Evolutionary conservation across 2,888 invertebrate species (phyloP).

Genomic region (Apomyelois bistriatella): DNA sequence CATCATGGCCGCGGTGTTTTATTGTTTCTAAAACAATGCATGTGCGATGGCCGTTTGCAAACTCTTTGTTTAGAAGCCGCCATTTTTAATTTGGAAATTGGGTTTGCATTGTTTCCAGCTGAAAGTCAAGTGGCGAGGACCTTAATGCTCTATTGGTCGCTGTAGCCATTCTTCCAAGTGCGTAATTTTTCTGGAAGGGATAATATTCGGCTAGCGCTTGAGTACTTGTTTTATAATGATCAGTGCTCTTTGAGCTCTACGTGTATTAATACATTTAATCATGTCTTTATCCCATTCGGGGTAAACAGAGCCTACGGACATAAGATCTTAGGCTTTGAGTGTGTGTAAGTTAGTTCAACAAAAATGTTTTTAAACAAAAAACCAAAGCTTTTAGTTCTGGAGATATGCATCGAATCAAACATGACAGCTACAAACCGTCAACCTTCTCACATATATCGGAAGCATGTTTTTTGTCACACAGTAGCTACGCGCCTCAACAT

Average conservation of each 20-base stretch:
- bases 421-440: not conserved
- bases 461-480: not conserved
- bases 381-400: not conserved
- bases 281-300: no score
- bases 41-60: slow-evolving; percentile 57
- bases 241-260: no score
- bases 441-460: not conserved
- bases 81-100: slow-evolving; percentile 72
- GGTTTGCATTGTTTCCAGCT: slow-evolving; percentile 40
- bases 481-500: not conserved
- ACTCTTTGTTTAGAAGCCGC: slow-evolving; percentile 63
- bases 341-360: no score
- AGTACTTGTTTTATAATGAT: no score
- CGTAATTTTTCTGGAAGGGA: not conserved
- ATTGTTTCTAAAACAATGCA: slow-evolving; percentile 74
- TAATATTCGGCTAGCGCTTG: not conserved
- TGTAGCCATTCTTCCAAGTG: not conserved
- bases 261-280: no score
- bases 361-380: not conserved
- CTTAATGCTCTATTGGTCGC: slow-evolving; percentile 36
- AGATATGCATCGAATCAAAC: not conserved
- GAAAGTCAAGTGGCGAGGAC: slow-evolving; percentile 24
- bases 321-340: no score
- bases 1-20: slow-evolving; percentile 62
- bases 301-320: no score